Conservation (phyloP, 2,797 vertebrate species). For the Hemibagrus guttatus region DNA sequence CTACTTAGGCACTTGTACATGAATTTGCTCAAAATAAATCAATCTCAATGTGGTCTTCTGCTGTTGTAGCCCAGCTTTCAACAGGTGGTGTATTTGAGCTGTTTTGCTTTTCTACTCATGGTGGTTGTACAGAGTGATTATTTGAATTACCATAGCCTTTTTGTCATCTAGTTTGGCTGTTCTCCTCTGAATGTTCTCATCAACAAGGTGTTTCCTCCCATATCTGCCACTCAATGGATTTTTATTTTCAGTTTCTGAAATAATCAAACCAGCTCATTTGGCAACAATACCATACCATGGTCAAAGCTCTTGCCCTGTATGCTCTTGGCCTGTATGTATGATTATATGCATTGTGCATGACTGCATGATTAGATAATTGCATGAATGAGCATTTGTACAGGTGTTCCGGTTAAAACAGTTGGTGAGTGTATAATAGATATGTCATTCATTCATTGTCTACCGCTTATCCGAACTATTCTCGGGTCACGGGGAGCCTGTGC, state of each 20-base stretch:
- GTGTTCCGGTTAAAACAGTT: not conserved
- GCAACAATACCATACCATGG: not conserved
- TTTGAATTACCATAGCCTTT: not conserved
- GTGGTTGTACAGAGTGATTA: not conserved
- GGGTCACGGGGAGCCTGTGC: too few relatives aligned
- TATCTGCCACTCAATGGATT: not conserved
- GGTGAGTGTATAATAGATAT: not conserved
- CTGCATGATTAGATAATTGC: not conserved
- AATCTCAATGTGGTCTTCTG: not conserved
- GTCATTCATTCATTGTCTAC: too few relatives aligned
- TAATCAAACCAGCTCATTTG: not conserved
- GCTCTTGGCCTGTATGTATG: not conserved
- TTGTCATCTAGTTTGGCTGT: not conserved
- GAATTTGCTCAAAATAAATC: not conserved
- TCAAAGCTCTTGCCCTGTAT: not conserved
- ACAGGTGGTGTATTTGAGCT: not conserved
- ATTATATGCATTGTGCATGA: not conserved
- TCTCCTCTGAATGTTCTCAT: not conserved
- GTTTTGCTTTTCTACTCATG: not conserved
- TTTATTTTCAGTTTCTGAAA: not conserved
- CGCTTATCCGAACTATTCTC: too few relatives aligned
- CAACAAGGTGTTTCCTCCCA: not conserved
- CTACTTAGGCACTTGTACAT: not conserved
- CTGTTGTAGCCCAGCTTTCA: not conserved
- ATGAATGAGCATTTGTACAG: not conserved